Base-by-base conservation (phyloP, 2,888 invertebrate species). In the Shargacucullia verbasci region DNA sequence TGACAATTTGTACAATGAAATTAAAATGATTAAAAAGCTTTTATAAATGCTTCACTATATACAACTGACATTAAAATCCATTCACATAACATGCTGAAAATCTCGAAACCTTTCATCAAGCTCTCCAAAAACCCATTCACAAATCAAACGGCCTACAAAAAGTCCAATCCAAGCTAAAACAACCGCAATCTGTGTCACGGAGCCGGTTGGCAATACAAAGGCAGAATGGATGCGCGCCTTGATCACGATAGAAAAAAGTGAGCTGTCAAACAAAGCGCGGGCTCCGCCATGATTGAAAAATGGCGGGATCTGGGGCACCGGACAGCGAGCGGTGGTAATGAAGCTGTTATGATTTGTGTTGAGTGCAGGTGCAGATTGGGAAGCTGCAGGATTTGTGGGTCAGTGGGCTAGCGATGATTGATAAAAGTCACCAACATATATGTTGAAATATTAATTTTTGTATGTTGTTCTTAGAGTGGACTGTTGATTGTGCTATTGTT, bases 251-350 rank as follows among this genome's bases (percentile, higher is more conserved):
- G 64, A 45, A 76, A 71, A 72, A 78, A 61, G 56, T 41, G 31
- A 62, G 55, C 78, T 74, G 65, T 64, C 75, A 74, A 64, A 78
- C 71, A 78, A 78, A 74, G 76, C 58, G 53, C 37, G 37, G 35
- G 47, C 48, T 29, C 41, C 43, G 67, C 59, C 72, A 70, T 70
- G 66, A 76, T 76, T 76, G 78, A 78, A 76, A 76, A 70, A 70
- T 64, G 68, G 59, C 60, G 57, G 58, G 60, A 76, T 70, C 40
- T 76, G 46, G 76, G 69, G 39, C 76, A 75, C 49, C 50, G 71
- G 66, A 43, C 70, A 37, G 45, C 8, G 4, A 27, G 3, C 37
- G n/a, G 14, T 20, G 27, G 29, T 35, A 29, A 45, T 40, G 40
- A 29, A 47, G 15, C 33, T 15, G 15, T 34, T 38, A 27, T 69